These are phyloP conservation scores for Drosophila ercepeae DNA, from an alignment of 1,140 invertebrate species.

Conservation along the genomic window DNA sequence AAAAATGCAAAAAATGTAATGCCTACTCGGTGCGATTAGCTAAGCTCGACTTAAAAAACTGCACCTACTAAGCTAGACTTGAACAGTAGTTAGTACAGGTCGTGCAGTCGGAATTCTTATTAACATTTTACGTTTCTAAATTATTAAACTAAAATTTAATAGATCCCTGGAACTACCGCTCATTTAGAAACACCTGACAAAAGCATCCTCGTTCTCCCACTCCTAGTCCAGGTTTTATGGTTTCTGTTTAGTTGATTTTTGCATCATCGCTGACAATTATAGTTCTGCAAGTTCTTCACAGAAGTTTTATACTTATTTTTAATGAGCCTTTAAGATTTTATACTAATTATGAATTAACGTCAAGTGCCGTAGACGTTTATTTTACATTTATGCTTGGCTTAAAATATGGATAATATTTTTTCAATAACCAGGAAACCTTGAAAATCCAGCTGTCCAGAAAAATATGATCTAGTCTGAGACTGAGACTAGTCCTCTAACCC, in stretches of 20 bases:
- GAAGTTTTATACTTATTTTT: neutral
- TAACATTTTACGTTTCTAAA: constrained; percentile 9
- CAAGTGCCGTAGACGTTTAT: neutral
- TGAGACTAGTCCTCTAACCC: constrained; percentile 6
- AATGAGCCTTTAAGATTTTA: neutral
- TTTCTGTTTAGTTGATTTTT: neutral
- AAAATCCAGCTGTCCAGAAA: constrained; percentile 36
- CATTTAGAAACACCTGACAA: constrained; percentile 4
- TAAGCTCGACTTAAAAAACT: constrained; percentile 2
- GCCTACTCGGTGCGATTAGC: constrained; percentile 8
- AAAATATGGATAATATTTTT: neutral
- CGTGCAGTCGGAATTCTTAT: constrained; percentile 11
- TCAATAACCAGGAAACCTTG: constrained; percentile 1
- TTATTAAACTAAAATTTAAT: constrained; percentile 16
- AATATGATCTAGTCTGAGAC: constrained; percentile 15
- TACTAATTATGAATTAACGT: neutral
- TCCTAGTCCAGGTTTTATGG: neutral
- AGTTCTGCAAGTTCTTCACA: too few relatives aligned
- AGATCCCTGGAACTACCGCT: neutral
- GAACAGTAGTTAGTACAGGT: constrained; percentile 3
- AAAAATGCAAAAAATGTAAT: constrained; percentile 32
- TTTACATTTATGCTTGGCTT: neutral
- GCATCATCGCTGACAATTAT: neutral
- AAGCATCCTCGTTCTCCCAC: too few relatives aligned
- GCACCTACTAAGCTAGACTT: constrained; percentile 5